A percentile compares a stretch with the other conserved stretches of the same genome.
phyloP scores from a whole-genome alignment of 2,888 invertebrate species.

The Pyrrhosoma nymphula region DNA sequence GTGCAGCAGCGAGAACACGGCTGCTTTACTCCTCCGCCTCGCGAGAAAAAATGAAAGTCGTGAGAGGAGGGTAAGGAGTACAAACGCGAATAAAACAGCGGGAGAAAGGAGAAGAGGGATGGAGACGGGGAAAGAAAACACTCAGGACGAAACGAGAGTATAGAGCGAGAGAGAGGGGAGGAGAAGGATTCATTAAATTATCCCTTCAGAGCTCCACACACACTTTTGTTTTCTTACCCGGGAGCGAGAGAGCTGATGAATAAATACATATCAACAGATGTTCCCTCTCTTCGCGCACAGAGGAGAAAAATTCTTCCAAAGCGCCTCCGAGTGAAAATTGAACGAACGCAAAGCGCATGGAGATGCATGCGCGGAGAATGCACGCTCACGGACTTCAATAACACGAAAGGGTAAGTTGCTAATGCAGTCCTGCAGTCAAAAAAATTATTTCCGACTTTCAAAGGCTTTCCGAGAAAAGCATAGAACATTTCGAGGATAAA shows the following conservation, averaged over 20 bases:
- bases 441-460: no score
- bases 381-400: not conserved
- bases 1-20: slow-evolving; percentile 7
- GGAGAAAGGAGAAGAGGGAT: no score
- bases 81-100: no score
- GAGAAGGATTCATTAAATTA: not conserved
- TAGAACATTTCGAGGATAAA: no score
- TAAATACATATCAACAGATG: slow-evolving; percentile 39
- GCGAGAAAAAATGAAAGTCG: not conserved
- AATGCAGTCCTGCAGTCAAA: no score
- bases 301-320: not conserved
- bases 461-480: no score
- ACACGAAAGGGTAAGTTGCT: not conserved
- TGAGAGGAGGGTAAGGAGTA: not conserved
- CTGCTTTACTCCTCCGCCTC: not conserved
- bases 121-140: no score
- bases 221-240: slow-evolving; percentile 15
- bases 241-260: not conserved
- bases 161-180: not conserved
- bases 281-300: not conserved
- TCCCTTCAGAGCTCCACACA: not conserved
- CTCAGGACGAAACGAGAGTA: not conserved
- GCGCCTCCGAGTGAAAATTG: not conserved
- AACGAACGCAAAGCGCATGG: not conserved
- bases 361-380: not conserved